Evolutionary conservation across 2,888 invertebrate species (phyloP), one percentile per base, ranked within the genome.

Genomic region (Andrena bicolor): DNA sequence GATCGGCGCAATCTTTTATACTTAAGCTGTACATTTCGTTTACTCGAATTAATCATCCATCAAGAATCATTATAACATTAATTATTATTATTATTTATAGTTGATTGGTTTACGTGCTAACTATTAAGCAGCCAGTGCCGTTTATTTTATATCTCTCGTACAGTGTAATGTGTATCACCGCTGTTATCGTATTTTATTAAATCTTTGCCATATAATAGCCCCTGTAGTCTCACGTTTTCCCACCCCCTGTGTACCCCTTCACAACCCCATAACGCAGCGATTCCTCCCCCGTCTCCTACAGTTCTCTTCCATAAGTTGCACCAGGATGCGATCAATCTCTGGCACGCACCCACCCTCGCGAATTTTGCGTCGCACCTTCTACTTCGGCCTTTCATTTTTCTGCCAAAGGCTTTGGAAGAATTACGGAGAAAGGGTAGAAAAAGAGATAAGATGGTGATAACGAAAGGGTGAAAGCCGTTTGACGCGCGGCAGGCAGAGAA

Each of bases 171-270:
- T 90, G 82, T 90, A 88, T 87, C 80, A 76, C 82, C 80, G 80
- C 83, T 86, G 85, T 90, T 86, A 88, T 86, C 84, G 88, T 90
- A 87, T 90, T 86, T 90, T 85, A 91, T 91, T 90, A 89, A 91
- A 90, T 86, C 80, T 89, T 82, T 90, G 91, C 91, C 91, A 90
- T 91, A 82, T 91, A 82, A 79, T 80, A 84, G 76, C 58, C 56
- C 78, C 71, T 71, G 66, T 51, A 76, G 80, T 86, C 78, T 83
- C 79, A 82, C 83, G 65, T 80, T 76, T 70, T 73, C 72, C 64
- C 56, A 26, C 35, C 49, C 76, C 64, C 63, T 64, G 49, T 73
- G 80, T 72, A 58, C 35, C 41, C 3, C 16, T 16, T 41, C 41
- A 35, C 61, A 30, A 5, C 23, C 6, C 41, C 23, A 20, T 41